Conservation (phyloP, 2,888 invertebrate genomes). For the Meta bourneti region DNA sequence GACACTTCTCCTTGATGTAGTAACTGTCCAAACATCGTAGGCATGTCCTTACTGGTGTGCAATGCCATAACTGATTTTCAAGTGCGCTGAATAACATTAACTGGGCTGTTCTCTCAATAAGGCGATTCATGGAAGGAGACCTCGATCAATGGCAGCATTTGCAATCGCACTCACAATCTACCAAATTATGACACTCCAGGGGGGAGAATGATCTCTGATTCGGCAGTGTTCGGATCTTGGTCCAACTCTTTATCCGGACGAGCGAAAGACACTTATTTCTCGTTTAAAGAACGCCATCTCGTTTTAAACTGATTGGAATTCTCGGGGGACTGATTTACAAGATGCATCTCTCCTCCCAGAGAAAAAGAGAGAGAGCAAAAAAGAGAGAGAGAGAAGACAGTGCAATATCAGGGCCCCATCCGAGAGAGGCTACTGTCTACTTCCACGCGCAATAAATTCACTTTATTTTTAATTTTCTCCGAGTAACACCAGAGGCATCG, state of each 20-base stretch:
- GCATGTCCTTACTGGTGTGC: no score
- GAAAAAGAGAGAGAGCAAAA: not conserved
- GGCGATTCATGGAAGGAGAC: no score
- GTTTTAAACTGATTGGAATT: constrained; percentile 74
- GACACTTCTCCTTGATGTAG: no score
- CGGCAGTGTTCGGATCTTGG: no score
- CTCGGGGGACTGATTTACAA: constrained; percentile 69
- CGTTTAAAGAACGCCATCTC: constrained; percentile 29
- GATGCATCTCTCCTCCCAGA: constrained; percentile 9
- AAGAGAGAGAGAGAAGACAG: constrained; percentile 1
- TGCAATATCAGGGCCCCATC: not conserved
- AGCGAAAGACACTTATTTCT: constrained; percentile 55
- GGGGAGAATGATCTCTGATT: no score
- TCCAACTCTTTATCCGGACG: no score
- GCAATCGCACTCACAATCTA: no score
- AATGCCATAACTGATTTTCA: not conserved
- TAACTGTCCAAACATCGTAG: no score
- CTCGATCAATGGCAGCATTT: no score
- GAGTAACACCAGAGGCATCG: constrained; percentile 63
- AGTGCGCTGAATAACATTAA: not conserved
- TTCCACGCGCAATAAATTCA: constrained; percentile 64
- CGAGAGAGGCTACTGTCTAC: not conserved
- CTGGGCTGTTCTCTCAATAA: not conserved
- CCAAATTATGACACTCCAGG: no score
- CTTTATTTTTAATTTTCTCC: constrained; percentile 70